Evolutionary conservation across 2,888 invertebrate species (phyloP).

Genomic region (Brachyptera putata): DNA sequence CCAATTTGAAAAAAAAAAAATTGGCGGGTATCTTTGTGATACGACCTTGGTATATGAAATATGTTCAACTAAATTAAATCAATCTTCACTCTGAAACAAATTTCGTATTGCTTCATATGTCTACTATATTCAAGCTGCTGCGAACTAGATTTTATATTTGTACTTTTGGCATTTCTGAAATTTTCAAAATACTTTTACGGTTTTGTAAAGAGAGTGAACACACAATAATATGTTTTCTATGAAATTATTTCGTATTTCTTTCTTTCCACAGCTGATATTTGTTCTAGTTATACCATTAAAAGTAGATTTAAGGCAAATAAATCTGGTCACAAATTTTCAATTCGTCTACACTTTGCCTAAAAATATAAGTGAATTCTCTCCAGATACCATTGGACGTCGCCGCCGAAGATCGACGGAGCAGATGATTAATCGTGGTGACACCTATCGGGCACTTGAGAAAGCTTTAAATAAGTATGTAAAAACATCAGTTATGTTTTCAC

Average conservation of each 20-base stretch:
- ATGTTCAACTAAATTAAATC: too few species aligned
- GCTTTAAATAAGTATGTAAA: slow-evolving; percentile 8
- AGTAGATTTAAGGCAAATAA: too few species aligned
- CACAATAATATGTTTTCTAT: too few species aligned
- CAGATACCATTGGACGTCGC: not conserved
- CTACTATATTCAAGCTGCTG: not conserved
- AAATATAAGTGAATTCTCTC: slow-evolving; percentile 39
- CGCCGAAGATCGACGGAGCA: too few species aligned
- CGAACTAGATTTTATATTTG: not conserved
- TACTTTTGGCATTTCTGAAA: too few species aligned
- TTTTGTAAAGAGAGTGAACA: too few species aligned
- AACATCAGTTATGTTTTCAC: too few species aligned
- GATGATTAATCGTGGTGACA: not conserved
- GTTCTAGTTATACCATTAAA: not conserved
- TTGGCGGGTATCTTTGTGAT: too few species aligned
- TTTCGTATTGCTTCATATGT: not conserved
- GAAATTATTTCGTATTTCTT: too few species aligned
- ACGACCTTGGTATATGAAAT: too few species aligned
- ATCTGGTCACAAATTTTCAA: slow-evolving; percentile 57
- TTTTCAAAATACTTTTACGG: too few species aligned
- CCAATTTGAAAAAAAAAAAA: too few species aligned
- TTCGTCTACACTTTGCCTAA: slow-evolving; percentile 57
- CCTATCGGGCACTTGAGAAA: slow-evolving; percentile 1
- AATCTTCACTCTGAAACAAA: not conserved
- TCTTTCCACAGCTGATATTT: slow-evolving; percentile 4